A percentile compares a stretch with the other conserved stretches of the same genome.
Evolutionary conservation across 2,113 vertebrate genomes (phyloP).

Genomic region (Callionymus lyra): DNA sequence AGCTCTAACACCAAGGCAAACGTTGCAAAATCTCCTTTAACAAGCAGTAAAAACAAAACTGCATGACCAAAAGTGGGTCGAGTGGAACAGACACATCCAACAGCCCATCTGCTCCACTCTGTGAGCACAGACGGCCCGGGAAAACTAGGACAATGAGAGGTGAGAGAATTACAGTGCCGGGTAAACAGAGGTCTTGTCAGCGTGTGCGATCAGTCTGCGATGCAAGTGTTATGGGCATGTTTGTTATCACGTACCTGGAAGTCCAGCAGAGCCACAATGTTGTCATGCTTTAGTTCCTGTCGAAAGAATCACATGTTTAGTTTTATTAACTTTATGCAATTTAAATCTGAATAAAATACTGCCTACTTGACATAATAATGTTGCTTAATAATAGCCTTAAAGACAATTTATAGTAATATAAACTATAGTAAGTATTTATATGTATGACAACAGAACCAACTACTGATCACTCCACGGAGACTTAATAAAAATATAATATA

Average conservation of each 20-base stretch:
- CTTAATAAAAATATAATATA: not conserved
- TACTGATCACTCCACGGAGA: no score
- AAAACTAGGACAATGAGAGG: constrained; percentile 6
- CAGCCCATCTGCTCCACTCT: constrained; percentile 21
- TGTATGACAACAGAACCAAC: no score
- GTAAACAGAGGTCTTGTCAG: constrained; percentile 3
- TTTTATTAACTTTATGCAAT: no score
- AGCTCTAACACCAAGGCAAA: constrained; percentile 2
- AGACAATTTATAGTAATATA: no score
- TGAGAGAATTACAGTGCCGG: constrained; percentile 1
- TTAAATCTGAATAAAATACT: no score
- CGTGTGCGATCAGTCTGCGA: not conserved
- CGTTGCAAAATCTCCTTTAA: constrained; percentile 12
- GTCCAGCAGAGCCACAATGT: constrained; percentile 94
- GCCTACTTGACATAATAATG: no score
- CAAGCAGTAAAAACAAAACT: constrained; percentile 8
- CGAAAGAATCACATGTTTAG: constrained; percentile 14
- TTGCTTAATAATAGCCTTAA: no score
- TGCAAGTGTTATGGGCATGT: not conserved
- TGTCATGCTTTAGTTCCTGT: constrained; percentile 95
- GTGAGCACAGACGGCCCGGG: not conserved
- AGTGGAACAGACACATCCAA: constrained; percentile 6
- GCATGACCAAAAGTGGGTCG: constrained; percentile 28
- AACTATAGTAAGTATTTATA: no score
- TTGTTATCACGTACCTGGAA: constrained; percentile 78